Base-by-base conservation (phyloP, 2,797 vertebrate genomes). In the Carapus acus region DNA sequence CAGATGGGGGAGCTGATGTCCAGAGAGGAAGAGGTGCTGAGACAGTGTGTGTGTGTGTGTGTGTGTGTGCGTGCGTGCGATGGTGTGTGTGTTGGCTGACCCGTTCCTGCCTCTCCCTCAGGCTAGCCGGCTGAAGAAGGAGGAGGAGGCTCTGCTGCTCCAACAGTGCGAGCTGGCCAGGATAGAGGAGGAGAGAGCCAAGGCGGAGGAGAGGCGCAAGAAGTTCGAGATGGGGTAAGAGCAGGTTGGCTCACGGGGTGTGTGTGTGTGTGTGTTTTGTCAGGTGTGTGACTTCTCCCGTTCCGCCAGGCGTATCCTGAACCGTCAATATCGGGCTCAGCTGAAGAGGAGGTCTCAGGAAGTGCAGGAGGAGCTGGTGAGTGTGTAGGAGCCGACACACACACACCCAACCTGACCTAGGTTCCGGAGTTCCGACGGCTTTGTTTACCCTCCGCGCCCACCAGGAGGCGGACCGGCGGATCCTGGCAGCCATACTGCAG, bases 1-100 rank as follows among this genome's bases (percentile, higher is more conserved):
- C 94, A 96, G 83, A 93, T 99, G 87, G 87, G 93, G 51, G 93
- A 97, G 66, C 85, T 99, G 54, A 90, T 85, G 68, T 59, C 90
- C 36, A 86, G 84, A 71, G 93, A 97, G 56, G 40, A 81, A 36
- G 91, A 98, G 90, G 96, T 97, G 73, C 52, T 42, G 3, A 20
- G 7, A 58, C 16, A 49, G 34, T 14, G 24, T 27, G 9, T 5
- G 4, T 27, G 2, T 56, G 15, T 3, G n/a, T 12, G 1, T n/a
- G 20, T 39, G 38, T 37, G 27, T n/a, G 12, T 24, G 0, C 29
- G 4, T 5, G 9, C 24, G 24, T 5, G 9, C 9, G 24, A 27
- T 24, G 6, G 7, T 18, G 44, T 41, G 44, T 3, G 41, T 44
- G 20, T 31, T 19, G 12, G 19, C 8, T 2, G 41, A 4, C 23